A percentile compares a stretch with the other conserved stretches of the same genome.
These are phyloP conservation scores for Buathra laborator DNA, from an alignment of 2,888 invertebrate species.

Conservation along the genomic window DNA sequence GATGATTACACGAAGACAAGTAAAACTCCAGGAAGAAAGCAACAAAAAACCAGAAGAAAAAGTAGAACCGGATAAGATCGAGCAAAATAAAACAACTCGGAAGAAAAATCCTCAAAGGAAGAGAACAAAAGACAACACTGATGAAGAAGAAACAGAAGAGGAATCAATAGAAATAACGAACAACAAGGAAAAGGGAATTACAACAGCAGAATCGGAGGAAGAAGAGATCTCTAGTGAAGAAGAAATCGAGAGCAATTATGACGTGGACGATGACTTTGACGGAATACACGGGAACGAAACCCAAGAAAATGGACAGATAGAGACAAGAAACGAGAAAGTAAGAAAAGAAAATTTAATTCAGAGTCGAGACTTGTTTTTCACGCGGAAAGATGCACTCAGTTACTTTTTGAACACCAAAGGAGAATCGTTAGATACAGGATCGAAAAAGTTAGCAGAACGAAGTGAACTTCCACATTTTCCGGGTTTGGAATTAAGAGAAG, in stretches of 20 bases:
- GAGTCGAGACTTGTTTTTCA: conserved; percentile 6
- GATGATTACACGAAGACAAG: not conserved
- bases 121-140: not conserved
- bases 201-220: not conserved
- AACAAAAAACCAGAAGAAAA: not conserved
- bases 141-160: not conserved
- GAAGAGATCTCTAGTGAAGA: not conserved
- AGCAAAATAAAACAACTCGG: not conserved
- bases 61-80: not conserved
- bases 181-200: conserved; percentile 28
- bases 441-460: conserved; percentile 24
- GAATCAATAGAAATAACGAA: not conserved
- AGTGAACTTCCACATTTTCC: conserved; percentile 4
- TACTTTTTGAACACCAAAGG: conserved; percentile 32
- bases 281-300: not conserved
- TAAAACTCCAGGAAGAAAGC: not conserved
- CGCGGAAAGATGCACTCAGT: not conserved
- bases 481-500: not conserved
- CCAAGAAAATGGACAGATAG: no score
- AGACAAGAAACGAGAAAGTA: not conserved
- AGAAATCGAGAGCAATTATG: conserved; percentile 9
- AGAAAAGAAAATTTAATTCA: conserved; percentile 23
- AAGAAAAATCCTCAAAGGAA: not conserved
- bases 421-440: conserved; percentile 30
- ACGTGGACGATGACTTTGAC: not conserved